phyloP scores from a whole-genome alignment of 2,797 vertebrate genomes.

The Dromococcyx pavoninus region DNA sequence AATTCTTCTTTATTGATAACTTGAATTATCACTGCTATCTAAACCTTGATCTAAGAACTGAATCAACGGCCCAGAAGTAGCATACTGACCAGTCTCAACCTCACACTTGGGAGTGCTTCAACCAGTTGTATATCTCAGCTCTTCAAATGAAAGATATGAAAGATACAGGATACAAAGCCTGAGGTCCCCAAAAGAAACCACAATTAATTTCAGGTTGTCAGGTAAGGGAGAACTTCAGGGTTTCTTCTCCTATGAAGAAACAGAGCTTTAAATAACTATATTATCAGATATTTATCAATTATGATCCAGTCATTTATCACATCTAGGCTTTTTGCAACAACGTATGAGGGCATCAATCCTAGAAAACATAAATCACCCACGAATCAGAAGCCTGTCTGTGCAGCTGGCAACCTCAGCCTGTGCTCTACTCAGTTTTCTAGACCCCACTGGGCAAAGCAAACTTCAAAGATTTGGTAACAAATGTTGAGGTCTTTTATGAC shows the following conservation, averaged over 20 bases:
- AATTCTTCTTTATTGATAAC: background rate
- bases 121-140: background rate
- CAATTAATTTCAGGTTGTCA: background rate
- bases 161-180: background rate
- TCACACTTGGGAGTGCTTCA: background rate
- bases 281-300: background rate
- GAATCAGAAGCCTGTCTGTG: background rate
- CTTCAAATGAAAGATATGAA: background rate
- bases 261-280: background rate
- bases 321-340: background rate
- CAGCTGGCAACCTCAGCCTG: background rate
- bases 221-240: background rate
- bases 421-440: background rate
- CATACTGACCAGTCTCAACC: background rate
- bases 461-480: slow-evolving; percentile 20
- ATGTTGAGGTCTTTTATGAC: background rate
- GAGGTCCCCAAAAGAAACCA: background rate
- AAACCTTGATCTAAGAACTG: background rate
- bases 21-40: background rate
- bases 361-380: background rate
- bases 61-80: background rate
- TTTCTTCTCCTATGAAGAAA: background rate
- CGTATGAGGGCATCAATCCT: background rate
- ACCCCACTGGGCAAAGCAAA: background rate
- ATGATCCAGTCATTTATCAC: background rate